Evolutionary conservation across 2,797 vertebrate species (phyloP).

Genomic region (Oryzias dopingdopingensis): DNA sequence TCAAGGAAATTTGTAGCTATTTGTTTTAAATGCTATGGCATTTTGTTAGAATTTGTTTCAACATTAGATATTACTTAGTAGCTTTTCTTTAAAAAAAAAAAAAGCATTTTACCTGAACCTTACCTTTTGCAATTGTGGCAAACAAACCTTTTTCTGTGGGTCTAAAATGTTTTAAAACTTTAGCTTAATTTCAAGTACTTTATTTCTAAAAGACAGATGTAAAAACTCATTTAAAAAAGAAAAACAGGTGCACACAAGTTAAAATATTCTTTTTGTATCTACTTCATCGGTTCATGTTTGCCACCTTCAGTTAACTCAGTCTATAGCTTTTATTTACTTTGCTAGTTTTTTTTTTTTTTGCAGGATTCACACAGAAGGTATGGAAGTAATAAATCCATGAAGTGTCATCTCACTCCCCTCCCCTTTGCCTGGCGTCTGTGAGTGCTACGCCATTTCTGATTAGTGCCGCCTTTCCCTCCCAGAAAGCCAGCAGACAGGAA

Average conservation of each 20-base stretch:
- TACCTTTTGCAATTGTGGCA: too few species aligned
- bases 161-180: too few species aligned
- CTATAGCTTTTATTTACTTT: conserved; percentile 65
- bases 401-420: conserved; percentile 72
- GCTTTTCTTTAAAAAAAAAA: too few species aligned
- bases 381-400: conserved; percentile 78
- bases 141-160: too few species aligned
- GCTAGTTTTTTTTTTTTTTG: conserved; percentile 39
- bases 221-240: conserved; percentile 10
- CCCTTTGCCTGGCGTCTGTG: conserved; percentile 61
- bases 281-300: conserved; percentile 33
- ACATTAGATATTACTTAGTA: too few species aligned
- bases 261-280: conserved; percentile 21
- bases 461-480: conserved; percentile 72
- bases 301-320: conserved; percentile 43
- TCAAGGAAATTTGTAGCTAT: too few species aligned
- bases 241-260: conserved; percentile 35
- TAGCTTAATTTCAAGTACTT: too few species aligned
- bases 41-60: too few species aligned
- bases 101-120: too few species aligned
- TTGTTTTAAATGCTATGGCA: too few species aligned
- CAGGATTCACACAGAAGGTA: conserved; percentile 46
- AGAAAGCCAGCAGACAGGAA: conserved; percentile 79
- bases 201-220: too few species aligned
- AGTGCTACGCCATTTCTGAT: conserved; percentile 77